phyloP scores from a whole-genome alignment of 2,888 invertebrate genomes.

The Drosophila buzzatii region DNA sequence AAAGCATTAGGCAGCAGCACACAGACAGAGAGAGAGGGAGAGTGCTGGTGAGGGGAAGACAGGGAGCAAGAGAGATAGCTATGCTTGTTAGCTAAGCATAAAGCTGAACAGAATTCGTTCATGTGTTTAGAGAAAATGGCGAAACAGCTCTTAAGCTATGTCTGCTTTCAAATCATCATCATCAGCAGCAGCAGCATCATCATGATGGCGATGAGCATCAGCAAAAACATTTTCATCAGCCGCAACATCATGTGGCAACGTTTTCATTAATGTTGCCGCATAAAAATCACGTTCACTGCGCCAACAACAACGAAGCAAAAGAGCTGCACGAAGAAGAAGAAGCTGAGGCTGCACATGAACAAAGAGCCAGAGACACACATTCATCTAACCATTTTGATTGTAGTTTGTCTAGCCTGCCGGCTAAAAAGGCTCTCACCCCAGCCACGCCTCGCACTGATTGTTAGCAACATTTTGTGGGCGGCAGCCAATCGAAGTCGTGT shows the following conservation, averaged over 20 bases:
- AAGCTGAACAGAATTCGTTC: conserved; percentile 21
- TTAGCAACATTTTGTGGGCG: conserved; percentile 34
- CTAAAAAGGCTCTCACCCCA: not conserved
- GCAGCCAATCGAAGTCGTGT: conserved; percentile 51
- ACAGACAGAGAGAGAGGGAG: not conserved
- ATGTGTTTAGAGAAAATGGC: conserved; percentile 30
- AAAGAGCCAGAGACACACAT: conserved; percentile 30
- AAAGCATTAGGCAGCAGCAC: conserved; percentile 27
- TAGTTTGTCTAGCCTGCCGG: conserved; percentile 54
- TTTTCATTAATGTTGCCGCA: conserved; percentile 70
- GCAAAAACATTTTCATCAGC: conserved; percentile 19
- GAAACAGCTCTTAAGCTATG: conserved; percentile 39
- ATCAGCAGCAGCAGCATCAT: not conserved
- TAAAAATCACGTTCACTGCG: conserved; percentile 72
- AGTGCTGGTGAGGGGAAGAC: too few relatives aligned
- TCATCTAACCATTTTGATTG: conserved; percentile 66
- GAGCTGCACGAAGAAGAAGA: not conserved
- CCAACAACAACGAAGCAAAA: conserved; percentile 37
- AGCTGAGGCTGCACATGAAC: conserved; percentile 1
- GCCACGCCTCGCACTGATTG: conserved; percentile 45
- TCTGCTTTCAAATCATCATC: conserved; percentile 23
- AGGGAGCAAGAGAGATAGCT: not conserved
- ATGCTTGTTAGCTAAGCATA: conserved; percentile 13
- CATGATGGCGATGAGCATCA: conserved; percentile 11
- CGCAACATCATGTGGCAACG: conserved; percentile 39